Evolutionary conservation across 2,888 invertebrate genomes (phyloP).

Genomic region (Ectobius pallidus): DNA sequence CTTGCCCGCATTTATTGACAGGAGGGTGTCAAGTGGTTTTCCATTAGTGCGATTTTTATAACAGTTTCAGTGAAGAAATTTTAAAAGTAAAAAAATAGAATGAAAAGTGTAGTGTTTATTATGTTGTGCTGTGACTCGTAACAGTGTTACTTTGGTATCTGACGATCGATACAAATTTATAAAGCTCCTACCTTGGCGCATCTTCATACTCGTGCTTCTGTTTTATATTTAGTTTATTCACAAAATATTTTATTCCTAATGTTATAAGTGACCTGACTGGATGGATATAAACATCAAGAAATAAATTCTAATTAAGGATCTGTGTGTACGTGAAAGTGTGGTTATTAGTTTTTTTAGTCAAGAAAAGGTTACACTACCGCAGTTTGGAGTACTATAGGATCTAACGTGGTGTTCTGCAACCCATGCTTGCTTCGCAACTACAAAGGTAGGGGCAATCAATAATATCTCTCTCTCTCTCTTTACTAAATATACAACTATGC

Average conservation of each 20-base stretch:
- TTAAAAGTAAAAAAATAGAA: neutral
- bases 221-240: too few species aligned
- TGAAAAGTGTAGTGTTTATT: neutral
- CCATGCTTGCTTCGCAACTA: neutral
- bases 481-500: too few species aligned
- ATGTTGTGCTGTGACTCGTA: neutral
- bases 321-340: slow-evolving; percentile 4
- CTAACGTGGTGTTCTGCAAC: neutral
- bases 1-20: too few species aligned
- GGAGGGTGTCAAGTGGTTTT: neutral
- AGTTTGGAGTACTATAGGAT: neutral
- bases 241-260: too few species aligned
- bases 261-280: too few species aligned
- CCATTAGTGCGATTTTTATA: neutral
- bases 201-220: neutral
- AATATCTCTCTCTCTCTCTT: neutral
- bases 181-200: neutral
- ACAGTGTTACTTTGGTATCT: neutral
- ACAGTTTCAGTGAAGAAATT: neutral
- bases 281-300: too few species aligned
- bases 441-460: slow-evolving; percentile 2
- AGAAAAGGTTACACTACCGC: too few species aligned
- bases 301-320: too few species aligned
- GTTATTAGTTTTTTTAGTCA: too few species aligned
- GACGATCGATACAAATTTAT: slow-evolving; percentile 17